Base-by-base conservation (phyloP, 2,888 invertebrate genomes). In the Melitaea athalia region DNA sequence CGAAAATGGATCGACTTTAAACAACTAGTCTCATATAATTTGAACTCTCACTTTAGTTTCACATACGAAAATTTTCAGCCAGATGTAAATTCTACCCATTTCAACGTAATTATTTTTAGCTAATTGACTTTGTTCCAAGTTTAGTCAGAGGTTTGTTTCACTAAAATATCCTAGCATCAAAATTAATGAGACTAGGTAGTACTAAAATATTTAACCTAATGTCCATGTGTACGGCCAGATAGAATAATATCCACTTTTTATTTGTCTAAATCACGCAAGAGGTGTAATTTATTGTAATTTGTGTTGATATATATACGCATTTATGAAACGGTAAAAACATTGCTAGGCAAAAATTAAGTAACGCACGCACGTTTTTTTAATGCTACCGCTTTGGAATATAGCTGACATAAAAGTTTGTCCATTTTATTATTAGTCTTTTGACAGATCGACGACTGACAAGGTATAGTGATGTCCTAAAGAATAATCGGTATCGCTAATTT, bases 101-200 rank as follows among this genome's bases (percentile, higher is more conserved):
- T 33, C 14, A 31, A 12, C 12, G 1, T 53, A 14, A 53, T 53
- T 33, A 53, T 53, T 31, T 53, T 53, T 53, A 53, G 53, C 7
- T n/a, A 33, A 53, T 33, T 53, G 53, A 53, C 14, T 53, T 53
- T 53, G 33, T 33, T 53, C 14, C 7, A 14, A 53, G 53, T 53
- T 53, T 33, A 53, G 14, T 53, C 33, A 14, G 53, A 53, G 7
- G 14, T 53, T 53, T 53, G 53, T 53, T 14, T 14, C 14, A 12
- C 33, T 33, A 31, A 53, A 53, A 31, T 53, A 53, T 33, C 31
- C 53, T 53, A 53, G 53, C 14, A 33, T 53, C 53, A 12, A 53
- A 53, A 53, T 53, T 53, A 53, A 53, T 33, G 31, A 33, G 53
- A 14, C 31, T 12, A 24, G 12, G 7, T 31, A 33, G 7, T 14